Conservation (phyloP, 2,797 vertebrate species). For the Pipistrellus pipistrellus region DNA sequence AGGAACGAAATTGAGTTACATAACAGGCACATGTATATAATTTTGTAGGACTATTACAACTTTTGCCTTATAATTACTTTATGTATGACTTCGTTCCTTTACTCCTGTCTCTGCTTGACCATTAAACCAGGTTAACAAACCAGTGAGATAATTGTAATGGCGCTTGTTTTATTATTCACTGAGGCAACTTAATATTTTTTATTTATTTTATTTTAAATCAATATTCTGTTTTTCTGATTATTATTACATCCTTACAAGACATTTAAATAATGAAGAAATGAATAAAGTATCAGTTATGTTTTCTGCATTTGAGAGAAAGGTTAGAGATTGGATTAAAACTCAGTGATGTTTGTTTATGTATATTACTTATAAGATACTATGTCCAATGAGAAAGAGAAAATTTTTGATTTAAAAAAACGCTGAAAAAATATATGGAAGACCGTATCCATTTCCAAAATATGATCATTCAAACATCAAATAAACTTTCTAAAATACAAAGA, state of each 20-base stretch:
- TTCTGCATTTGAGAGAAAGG: neutral
- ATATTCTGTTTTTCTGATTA: neutral
- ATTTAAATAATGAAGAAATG: neutral
- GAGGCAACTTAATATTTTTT: neutral
- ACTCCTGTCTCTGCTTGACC: neutral
- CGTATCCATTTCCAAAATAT: neutral
- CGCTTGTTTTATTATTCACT: neutral
- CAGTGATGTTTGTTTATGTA: neutral
- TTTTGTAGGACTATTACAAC: neutral
- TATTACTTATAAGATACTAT: neutral
- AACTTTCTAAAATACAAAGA: conserved; percentile 11
- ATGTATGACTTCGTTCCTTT: neutral
- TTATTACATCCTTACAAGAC: neutral
- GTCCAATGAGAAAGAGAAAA: neutral
- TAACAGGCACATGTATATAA: neutral
- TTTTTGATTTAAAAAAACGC: neutral
- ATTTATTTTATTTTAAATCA: neutral
- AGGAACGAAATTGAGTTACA: neutral
- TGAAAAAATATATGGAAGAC: neutral
- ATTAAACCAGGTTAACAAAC: neutral
- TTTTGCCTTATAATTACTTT: neutral
- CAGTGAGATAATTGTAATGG: neutral
- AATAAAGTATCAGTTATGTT: neutral
- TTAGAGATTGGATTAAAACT: neutral
- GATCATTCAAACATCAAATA: neutral